A percentile compares a stretch with the other conserved stretches of the same genome.
Conservation (phyloP, 2,797 vertebrate genomes). For the Limosa lapponica region DNA sequence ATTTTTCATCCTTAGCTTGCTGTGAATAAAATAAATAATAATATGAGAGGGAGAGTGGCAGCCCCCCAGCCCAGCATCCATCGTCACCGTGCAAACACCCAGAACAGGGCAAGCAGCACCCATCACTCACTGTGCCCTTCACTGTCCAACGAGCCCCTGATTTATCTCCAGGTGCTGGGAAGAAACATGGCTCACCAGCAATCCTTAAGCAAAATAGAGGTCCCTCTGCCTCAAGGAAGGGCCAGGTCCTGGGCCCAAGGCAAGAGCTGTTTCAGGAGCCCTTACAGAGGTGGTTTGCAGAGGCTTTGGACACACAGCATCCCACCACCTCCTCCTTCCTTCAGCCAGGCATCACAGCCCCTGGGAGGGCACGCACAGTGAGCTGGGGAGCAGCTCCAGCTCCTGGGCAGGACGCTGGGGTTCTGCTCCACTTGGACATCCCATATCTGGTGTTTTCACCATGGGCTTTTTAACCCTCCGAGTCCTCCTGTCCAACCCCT, state of each 20-base stretch:
- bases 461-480: not conserved
- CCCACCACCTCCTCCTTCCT: not conserved
- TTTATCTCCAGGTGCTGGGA: not conserved
- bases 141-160: not conserved
- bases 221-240: not conserved
- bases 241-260: not conserved
- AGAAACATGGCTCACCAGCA: not conserved
- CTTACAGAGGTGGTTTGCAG: not conserved
- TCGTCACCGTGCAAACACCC: not conserved
- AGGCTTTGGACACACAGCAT: not conserved
- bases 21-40: not conserved
- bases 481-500: not conserved
- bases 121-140: conserved; percentile 45
- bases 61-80: not conserved
- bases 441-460: not conserved
- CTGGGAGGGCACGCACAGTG: rapidly evolving
- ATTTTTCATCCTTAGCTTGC: conserved; percentile 1
- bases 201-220: not conserved
- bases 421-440: not conserved
- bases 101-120: not conserved
- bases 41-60: rapidly evolving
- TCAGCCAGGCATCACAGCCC: not conserved
- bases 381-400: not conserved
- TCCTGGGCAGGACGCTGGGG: not conserved
- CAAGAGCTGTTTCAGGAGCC: not conserved